Evolutionary conservation across 2,797 vertebrate genomes (phyloP), one percentile per base, ranked within the genome.

Genomic region (Acipenser oxyrinchus): DNA sequence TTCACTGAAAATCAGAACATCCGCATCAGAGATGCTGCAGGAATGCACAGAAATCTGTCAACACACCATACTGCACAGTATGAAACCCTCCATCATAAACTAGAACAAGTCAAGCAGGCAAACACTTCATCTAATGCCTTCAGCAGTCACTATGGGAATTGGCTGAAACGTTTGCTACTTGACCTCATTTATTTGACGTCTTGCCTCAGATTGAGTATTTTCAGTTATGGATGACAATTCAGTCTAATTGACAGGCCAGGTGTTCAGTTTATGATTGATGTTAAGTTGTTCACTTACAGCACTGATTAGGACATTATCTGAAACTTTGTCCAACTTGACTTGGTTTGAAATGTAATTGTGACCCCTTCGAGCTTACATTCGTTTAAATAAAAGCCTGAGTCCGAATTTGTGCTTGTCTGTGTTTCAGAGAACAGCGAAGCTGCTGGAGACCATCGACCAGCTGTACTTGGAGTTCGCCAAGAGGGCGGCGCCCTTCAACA

Each of bases 401-500:
- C 15, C 3, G 10, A 6, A 2, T n/a, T 48, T 1, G 59, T 8
- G 7, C 67, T n/a, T 58, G 48, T 57, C 64, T 12, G 4, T 51
- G 4, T 57, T 63, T 67, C 85, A 98, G 96, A 92, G 91, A 82
- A 98, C 96, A 0, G 96, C 96, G 85, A 98, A 99, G 72, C 83
- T 99, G 66, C 85, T 99, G 61, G 96, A 99, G 82, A 99, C 96
- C 55, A 99, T 98, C 57, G 96, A 99, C 82, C 94, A 99, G 69
- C 81, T 99, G 69, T 99, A 97, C 80, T 79, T 99, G 72, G 95
- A 98, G 80, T 99, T 97, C 57, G 96, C 96, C 81, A 99, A 99
- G 84, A 88, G 96, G 83, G 95, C 96, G 0, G 96, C 96, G 1
- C 96, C 96, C 7, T 99, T 99, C 89, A 99, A 98, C 87, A 99